These are phyloP conservation scores for Stegana nigrithorax DNA, from an alignment of 2,888 invertebrate species.

Conservation along the genomic window DNA sequence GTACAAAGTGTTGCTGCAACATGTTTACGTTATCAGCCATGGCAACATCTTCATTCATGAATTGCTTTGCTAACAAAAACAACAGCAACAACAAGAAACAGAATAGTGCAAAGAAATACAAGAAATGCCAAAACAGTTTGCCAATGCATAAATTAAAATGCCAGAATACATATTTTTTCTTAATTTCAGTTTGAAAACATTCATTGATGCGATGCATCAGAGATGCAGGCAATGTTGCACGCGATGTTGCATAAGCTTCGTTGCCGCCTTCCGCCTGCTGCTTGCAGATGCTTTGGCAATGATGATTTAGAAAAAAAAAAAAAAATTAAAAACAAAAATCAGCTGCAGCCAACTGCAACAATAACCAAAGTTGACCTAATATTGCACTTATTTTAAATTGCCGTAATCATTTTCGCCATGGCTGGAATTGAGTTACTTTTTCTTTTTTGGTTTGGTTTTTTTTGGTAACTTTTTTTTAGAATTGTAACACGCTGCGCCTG, in stretches of 20 bases:
- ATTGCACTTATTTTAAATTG: conserved; percentile 50
- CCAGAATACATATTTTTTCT: conserved; percentile 8
- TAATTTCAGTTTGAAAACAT: too few relatives aligned
- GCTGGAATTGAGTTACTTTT: not conserved
- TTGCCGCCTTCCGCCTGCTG: not conserved
- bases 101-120: not conserved
- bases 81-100: conserved; percentile 9
- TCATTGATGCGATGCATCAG: too few relatives aligned
- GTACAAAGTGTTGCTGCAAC: conserved; percentile 36
- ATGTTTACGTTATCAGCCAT: conserved; percentile 24
- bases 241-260: conserved; percentile 50
- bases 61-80: not conserved
- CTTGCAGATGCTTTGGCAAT: not conserved
- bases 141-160: conserved; percentile 20
- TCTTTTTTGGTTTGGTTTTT: not conserved
- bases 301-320: not conserved
- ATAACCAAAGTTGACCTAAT: conserved; percentile 43
- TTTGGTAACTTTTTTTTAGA: too few relatives aligned
- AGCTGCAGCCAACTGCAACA: too few relatives aligned
- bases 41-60: conserved; percentile 20
- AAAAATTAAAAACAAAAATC: not conserved
- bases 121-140: conserved; percentile 12
- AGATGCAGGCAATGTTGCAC: conserved; percentile 42
- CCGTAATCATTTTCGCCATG: conserved; percentile 43
- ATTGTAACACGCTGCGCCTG: too few relatives aligned